Conservation (phyloP, 2,113 vertebrate species). For the Gymnocephalus cernua region DNA sequence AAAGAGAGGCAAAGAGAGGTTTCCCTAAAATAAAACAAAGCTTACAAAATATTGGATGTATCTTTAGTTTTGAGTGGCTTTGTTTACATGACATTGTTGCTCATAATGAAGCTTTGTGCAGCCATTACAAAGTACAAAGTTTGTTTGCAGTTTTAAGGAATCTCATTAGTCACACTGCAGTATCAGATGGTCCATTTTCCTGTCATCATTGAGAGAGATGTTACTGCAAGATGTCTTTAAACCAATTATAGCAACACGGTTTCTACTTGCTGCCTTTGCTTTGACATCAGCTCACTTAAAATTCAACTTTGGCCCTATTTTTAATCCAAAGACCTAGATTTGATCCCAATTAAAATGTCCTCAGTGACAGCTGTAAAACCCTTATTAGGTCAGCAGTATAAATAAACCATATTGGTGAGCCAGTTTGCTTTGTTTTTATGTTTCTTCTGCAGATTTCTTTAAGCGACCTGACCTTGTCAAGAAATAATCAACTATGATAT, state of each 20-base stretch:
- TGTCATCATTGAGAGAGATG: slow-evolving; percentile 12
- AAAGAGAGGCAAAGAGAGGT: background rate
- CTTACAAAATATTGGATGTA: background rate
- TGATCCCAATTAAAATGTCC: background rate
- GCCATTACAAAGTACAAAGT: background rate
- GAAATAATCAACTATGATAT: background rate
- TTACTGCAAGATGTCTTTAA: background rate
- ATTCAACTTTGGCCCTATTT: background rate
- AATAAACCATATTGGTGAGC: background rate
- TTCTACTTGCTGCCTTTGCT: background rate
- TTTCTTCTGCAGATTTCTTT: background rate
- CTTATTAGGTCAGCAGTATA: background rate
- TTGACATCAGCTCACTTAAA: slow-evolving; percentile 1
- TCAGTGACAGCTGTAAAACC: background rate
- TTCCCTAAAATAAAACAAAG: background rate
- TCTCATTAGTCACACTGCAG: slow-evolving; percentile 4
- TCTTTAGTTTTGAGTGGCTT: background rate
- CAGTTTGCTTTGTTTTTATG: background rate
- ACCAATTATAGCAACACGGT: slow-evolving; percentile 1
- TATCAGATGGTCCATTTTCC: slow-evolving; percentile 9
- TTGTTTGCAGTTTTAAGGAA: slow-evolving; percentile 3
- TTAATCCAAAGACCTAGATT: background rate
- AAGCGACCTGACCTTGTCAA: background rate
- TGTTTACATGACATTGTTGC: background rate
- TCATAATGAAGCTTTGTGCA: background rate